phyloP scores from a whole-genome alignment of 2,113 vertebrate genomes.

The Anarhynchus alexandrinus region DNA sequence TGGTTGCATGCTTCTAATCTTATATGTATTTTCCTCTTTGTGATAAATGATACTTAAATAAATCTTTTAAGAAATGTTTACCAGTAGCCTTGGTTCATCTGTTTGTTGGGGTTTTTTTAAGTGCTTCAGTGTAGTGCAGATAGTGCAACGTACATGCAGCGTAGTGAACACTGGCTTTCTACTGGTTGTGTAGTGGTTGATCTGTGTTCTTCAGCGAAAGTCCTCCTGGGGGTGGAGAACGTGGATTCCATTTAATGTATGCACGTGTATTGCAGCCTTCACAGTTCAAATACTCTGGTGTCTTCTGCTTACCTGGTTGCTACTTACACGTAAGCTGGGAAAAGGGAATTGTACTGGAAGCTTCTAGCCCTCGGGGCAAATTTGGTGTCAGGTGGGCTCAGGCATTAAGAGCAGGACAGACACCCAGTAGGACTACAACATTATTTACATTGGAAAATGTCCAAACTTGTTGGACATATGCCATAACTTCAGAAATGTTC shows the following conservation, averaged over 20 bases:
- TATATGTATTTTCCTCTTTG: constrained; percentile 71
- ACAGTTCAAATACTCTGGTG: background rate
- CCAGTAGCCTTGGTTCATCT: background rate
- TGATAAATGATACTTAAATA: constrained; percentile 79
- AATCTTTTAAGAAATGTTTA: constrained; percentile 73
- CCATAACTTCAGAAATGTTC: background rate
- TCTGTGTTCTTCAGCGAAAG: background rate
- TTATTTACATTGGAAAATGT: background rate
- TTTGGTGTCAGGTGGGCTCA: background rate
- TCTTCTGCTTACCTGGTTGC: background rate
- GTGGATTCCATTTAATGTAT: background rate
- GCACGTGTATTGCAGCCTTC: background rate
- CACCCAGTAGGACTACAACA: background rate
- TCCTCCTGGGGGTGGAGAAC: background rate
- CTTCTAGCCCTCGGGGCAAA: background rate
- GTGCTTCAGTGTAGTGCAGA: background rate
- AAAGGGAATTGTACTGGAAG: background rate
- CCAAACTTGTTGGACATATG: background rate
- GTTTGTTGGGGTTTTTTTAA: background rate
- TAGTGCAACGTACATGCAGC: background rate
- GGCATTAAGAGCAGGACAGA: background rate
- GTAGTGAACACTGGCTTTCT: background rate
- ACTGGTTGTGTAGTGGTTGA: background rate
- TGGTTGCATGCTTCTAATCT: constrained; percentile 75
- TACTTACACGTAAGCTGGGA: background rate